Evolutionary conservation across 2,888 invertebrate genomes (phyloP).

Genomic region (Reticulitermes lucifugus): DNA sequence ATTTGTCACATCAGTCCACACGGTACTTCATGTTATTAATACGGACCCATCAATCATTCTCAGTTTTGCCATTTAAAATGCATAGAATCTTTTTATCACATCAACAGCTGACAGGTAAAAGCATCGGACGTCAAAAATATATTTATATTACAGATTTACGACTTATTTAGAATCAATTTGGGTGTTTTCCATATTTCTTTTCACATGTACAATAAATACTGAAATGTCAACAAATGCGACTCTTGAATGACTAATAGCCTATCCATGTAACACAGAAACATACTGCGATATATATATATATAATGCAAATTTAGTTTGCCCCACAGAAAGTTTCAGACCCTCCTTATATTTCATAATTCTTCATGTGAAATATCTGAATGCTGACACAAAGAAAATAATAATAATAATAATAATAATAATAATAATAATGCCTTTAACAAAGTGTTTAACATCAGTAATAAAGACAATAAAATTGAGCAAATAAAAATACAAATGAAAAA

Average conservation of each 20-base stretch:
- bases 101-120: neutral
- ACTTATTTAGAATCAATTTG: slow-evolving; percentile 7
- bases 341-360: no score
- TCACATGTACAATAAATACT: neutral
- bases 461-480: no score
- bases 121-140: neutral
- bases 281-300: no score
- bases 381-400: no score
- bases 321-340: no score
- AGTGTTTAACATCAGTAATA: no score
- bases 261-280: neutral
- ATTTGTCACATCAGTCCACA: slow-evolving; percentile 2
- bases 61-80: neutral
- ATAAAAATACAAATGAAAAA: no score
- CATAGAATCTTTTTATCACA: neutral
- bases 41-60: slow-evolving; percentile 3
- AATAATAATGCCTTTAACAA: no score
- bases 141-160: slow-evolving; percentile 22
- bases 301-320: no score
- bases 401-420: no score
- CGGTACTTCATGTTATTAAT: neutral
- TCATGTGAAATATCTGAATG: no score
- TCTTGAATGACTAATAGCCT: neutral
- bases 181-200: neutral
- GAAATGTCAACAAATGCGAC: neutral